Percentiles rank a stretch among this genome's conserved stretches.
Conservation (phyloP, 1,140 invertebrate genomes). For the Aphaenogaster rudis region DNA sequence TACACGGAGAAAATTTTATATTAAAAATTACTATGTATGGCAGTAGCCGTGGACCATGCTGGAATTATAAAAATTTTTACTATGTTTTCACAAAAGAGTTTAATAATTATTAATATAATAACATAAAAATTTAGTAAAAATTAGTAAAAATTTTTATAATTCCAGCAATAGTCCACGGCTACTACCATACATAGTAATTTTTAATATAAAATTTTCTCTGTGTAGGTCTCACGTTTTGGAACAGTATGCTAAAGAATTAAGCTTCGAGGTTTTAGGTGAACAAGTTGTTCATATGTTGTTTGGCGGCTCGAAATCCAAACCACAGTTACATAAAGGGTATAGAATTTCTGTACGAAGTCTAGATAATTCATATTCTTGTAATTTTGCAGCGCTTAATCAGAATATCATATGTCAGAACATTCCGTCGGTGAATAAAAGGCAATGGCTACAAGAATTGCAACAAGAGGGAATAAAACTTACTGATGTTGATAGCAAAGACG, state of each 20-base stretch:
- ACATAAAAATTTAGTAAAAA: too few relatives aligned
- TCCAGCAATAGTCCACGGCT: too few relatives aligned
- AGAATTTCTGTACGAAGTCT: constrained; percentile 41
- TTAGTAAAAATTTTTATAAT: too few relatives aligned
- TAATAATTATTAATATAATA: too few relatives aligned
- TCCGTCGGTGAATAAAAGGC: not conserved
- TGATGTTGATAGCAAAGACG: not conserved
- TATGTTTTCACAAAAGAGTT: too few relatives aligned
- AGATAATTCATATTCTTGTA: constrained; percentile 48
- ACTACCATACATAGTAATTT: too few relatives aligned
- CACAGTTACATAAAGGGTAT: constrained; percentile 53
- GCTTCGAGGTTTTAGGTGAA: constrained; percentile 30
- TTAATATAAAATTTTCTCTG: too few relatives aligned
- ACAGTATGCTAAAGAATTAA: constrained; percentile 5
- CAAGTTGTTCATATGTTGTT: constrained; percentile 60
- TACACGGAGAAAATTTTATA: not conserved
- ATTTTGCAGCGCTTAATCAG: constrained; percentile 63
- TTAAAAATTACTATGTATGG: too few relatives aligned
- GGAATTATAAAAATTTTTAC: too few relatives aligned
- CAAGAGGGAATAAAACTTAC: not conserved
- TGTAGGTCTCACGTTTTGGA: constrained; percentile 44
- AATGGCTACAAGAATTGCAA: constrained; percentile 41
- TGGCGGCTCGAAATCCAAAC: constrained; percentile 40
- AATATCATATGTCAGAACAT: constrained; percentile 59
- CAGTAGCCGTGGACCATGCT: too few relatives aligned